Evolutionary conservation across 1,140 invertebrate species (phyloP).

Genomic region (Ceratoteleas bidentatus): DNA sequence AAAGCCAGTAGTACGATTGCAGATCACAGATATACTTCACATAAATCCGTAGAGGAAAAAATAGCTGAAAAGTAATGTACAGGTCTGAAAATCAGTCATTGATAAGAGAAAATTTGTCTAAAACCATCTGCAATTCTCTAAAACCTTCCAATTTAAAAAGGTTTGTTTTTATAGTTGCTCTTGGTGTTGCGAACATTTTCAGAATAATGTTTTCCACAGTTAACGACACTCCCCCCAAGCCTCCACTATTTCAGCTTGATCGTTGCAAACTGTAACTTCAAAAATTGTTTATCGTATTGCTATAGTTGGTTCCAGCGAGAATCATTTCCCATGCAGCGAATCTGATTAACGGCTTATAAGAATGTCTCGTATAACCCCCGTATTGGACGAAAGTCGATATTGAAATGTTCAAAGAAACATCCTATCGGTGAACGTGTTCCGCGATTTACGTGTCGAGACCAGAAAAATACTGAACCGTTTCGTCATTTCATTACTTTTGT

Average conservation of each 20-base stretch:
- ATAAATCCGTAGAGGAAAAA: too few relatives aligned
- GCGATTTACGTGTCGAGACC: slow-evolving; percentile 46
- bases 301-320: slow-evolving; percentile 52
- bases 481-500: slow-evolving; percentile 21
- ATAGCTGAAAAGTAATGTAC: too few relatives aligned
- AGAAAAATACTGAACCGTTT: slow-evolving; percentile 68
- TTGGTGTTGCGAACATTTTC: too few relatives aligned
- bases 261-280: not conserved
- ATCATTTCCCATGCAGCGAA: slow-evolving; percentile 52
- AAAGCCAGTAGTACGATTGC: too few relatives aligned
- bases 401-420: slow-evolving; percentile 40
- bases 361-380: slow-evolving; percentile 37
- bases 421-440: slow-evolving; percentile 36
- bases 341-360: slow-evolving; percentile 46
- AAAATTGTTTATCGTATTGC: slow-evolving; percentile 38
- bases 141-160: too few relatives aligned
- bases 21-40: too few relatives aligned
- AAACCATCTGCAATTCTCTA: too few relatives aligned
- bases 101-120: too few relatives aligned
- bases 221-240: slow-evolving; percentile 21
- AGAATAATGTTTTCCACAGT: too few relatives aligned
- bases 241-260: slow-evolving; percentile 16
- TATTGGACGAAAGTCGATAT: slow-evolving; percentile 55
- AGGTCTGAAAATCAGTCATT: too few relatives aligned
- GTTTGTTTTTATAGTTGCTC: too few relatives aligned